These are phyloP conservation scores for Botrylloides violaceus DNA, from an alignment of 23 tunicate species.

Conservation along the genomic window DNA sequence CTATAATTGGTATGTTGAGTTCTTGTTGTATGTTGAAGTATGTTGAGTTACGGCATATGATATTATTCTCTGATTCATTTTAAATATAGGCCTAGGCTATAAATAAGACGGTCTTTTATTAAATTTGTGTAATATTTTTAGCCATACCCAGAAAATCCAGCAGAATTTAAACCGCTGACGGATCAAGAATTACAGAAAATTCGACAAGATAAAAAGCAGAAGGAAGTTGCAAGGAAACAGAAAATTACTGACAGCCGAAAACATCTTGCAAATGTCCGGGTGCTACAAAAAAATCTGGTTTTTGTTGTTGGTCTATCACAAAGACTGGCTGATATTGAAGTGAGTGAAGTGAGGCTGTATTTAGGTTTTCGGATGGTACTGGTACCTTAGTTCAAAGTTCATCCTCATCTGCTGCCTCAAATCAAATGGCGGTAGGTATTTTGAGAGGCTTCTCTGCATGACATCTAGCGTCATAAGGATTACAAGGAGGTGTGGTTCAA, in stretches of 20 bases:
- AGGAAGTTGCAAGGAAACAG: conserved; percentile 74
- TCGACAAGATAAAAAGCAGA: conserved; percentile 61
- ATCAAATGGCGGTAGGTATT: not conserved
- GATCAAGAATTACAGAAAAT: conserved; percentile 78
- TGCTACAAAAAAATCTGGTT: conserved; percentile 90
- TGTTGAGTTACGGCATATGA: too few relatives aligned
- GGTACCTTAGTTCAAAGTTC: not conserved
- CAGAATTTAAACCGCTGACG: conserved; percentile 69
- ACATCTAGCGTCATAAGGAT: too few relatives aligned
- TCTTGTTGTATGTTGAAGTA: too few relatives aligned
- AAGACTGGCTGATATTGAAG: conserved; percentile 82
- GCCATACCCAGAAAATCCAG: conserved; percentile 93
- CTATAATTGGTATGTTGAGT: too few relatives aligned
- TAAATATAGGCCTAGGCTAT: too few relatives aligned
- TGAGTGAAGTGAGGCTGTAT: not conserved
- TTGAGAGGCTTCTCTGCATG: too few relatives aligned
- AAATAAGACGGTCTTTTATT: too few relatives aligned
- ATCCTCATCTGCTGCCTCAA: not conserved
- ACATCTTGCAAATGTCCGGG: conserved; percentile 85
- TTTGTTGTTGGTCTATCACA: conserved; percentile 96
- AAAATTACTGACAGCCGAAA: conserved; percentile 74
- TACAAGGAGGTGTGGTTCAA: too few relatives aligned
- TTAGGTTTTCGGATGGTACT: not conserved
- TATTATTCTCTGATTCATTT: too few relatives aligned
- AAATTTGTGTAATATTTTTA: conserved; percentile 6